Conservation (phyloP, 2,797 vertebrate species). For the Takifugu ocellatus region DNA sequence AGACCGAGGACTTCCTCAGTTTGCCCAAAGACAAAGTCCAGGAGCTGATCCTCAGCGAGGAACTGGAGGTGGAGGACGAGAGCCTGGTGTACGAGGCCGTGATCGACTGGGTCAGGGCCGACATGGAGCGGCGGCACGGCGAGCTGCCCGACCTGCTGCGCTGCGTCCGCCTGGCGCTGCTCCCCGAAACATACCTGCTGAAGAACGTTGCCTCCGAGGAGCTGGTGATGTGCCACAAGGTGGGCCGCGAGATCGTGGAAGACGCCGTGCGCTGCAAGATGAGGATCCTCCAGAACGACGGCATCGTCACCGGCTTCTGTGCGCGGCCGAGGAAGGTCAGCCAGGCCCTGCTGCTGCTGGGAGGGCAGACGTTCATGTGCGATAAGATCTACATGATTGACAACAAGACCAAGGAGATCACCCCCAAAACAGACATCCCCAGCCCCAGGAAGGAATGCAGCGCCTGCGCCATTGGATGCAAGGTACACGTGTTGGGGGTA, state of each 20-base stretch:
- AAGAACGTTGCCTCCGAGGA: conserved; percentile 79
- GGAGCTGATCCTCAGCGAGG: conserved; percentile 83
- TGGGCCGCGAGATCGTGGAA: conserved; percentile 81
- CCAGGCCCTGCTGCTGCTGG: conserved; percentile 82
- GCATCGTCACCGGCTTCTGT: conserved; percentile 82
- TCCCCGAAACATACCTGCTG: conserved; percentile 80
- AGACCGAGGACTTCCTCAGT: conserved; percentile 81
- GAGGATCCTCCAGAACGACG: conserved; percentile 85
- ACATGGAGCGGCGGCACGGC: conserved; percentile 71
- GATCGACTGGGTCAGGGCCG: conserved; percentile 83
- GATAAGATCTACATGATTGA: conserved; percentile 86
- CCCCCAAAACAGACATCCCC: conserved; percentile 83
- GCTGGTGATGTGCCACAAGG: conserved; percentile 82
- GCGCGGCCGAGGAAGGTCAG: conserved; percentile 82
- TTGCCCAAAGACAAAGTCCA: conserved; percentile 81
- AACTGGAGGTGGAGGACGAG: conserved; percentile 85
- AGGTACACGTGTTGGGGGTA: conserved; percentile 63
- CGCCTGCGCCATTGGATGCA: conserved; percentile 84
- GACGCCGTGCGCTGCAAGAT: conserved; percentile 83
- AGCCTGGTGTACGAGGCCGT: conserved; percentile 84
- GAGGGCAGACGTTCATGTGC: conserved; percentile 86
- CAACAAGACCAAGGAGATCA: conserved; percentile 84
- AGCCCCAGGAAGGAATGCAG: conserved; percentile 86
- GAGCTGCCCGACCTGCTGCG: conserved; percentile 80
- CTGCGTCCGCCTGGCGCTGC: conserved; percentile 80